Evolutionary conservation across 2,797 vertebrate species (phyloP).

Genomic region (Masticophis lateralis): DNA sequence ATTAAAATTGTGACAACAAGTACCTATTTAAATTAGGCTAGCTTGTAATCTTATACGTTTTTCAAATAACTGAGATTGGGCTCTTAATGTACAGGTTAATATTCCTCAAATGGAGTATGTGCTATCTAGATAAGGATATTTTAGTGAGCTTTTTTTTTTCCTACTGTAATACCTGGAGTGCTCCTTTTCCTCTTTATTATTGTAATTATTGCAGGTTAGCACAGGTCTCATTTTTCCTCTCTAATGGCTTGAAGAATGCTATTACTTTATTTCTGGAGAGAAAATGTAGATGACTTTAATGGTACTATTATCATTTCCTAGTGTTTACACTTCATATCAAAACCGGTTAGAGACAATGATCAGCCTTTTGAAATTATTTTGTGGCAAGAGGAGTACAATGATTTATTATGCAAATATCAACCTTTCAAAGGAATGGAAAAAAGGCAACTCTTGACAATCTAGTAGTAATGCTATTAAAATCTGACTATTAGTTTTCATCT

Average conservation of each 20-base stretch:
- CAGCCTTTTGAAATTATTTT: constrained; percentile 40
- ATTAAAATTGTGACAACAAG: constrained; percentile 15
- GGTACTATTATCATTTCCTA: constrained; percentile 54
- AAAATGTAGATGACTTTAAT: constrained; percentile 59
- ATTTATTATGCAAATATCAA: constrained; percentile 62
- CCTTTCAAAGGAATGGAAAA: constrained; percentile 47
- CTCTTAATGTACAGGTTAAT: constrained; percentile 57
- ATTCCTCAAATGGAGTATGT: constrained; percentile 52
- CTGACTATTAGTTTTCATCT: background rate
- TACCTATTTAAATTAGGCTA: constrained; percentile 59
- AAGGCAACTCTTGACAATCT: constrained; percentile 54
- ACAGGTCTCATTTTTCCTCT: constrained; percentile 55
- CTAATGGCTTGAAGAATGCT: constrained; percentile 48
- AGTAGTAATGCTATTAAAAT: constrained; percentile 22
- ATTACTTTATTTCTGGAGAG: constrained; percentile 50
- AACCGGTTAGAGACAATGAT: constrained; percentile 57
- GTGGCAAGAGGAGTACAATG: constrained; percentile 35
- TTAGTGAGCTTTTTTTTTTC: constrained; percentile 35
- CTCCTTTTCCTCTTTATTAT: constrained; percentile 60
- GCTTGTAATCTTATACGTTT: constrained; percentile 50
- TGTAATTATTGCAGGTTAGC: constrained; percentile 65
- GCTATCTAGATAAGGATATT: constrained; percentile 56
- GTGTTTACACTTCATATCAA: constrained; percentile 61
- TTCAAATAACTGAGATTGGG: constrained; percentile 53
- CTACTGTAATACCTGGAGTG: constrained; percentile 53